Percentiles rank a stretch among this genome's conserved stretches.
Evolutionary conservation across 2,888 invertebrate genomes (phyloP).

Genomic region (Protophormia terraenovae): DNA sequence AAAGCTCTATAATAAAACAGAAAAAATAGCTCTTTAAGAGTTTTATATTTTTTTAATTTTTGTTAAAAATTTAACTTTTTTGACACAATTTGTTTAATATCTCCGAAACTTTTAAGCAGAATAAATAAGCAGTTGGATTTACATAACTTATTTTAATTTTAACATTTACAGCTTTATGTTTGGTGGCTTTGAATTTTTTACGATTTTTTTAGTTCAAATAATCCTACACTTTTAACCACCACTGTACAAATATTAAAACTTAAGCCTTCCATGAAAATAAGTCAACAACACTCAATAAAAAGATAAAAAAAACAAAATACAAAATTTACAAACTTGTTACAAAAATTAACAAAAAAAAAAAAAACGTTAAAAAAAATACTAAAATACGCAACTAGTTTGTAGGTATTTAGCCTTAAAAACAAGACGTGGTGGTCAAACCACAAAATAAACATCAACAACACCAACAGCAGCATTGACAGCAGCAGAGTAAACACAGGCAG

Average conservation of each 20-base stretch:
- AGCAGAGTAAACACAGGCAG: no score
- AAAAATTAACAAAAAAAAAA: neutral
- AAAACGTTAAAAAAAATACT: neutral
- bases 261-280: neutral
- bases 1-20: no score
- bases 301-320: neutral
- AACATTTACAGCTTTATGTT: no score
- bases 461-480: neutral
- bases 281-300: neutral
- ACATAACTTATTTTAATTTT: no score
- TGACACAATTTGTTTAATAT: no score
- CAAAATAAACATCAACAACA: conserved; percentile 14
- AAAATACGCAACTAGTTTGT: conserved; percentile 52
- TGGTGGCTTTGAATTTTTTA: no score
- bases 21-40: no score
- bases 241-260: neutral
- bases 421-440: conserved; percentile 40
- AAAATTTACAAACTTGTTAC: conserved; percentile 21
- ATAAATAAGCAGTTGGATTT: no score
- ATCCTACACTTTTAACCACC: neutral
- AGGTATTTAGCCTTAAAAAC: conserved; percentile 44
- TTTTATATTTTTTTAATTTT: no score
- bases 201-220: neutral
- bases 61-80: no score
- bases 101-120: no score